A percentile compares a stretch with the other conserved stretches of the same genome.
Conservation (phyloP, 2,888 invertebrate species). For the Chorisops tibialis region DNA sequence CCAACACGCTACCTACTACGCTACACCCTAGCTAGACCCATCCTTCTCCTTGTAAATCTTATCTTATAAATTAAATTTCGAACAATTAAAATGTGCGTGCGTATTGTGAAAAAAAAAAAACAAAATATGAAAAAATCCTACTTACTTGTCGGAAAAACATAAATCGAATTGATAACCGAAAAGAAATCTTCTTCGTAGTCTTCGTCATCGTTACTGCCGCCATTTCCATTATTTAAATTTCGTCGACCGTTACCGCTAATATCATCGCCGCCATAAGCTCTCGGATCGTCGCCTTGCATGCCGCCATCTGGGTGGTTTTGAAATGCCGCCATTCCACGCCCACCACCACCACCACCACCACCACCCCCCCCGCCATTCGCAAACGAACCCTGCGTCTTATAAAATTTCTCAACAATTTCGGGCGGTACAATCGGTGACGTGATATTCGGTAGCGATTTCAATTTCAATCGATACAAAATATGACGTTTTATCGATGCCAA, state of each 20-base stretch:
- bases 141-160: constrained; percentile 49
- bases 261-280: constrained; percentile 12
- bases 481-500: constrained; percentile 63
- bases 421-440: constrained; percentile 61
- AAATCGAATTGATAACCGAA: constrained; percentile 47
- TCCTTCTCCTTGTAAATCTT: too few relatives aligned
- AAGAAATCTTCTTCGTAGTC: constrained; percentile 41
- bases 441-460: constrained; percentile 63
- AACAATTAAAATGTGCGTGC: not conserved
- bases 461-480: constrained; percentile 61
- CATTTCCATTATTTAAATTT: constrained; percentile 24
- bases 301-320: not conserved
- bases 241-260: not conserved
- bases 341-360: not conserved
- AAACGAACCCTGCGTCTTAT: constrained; percentile 42
- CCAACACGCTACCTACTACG: too few relatives aligned
- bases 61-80: constrained; percentile 3
- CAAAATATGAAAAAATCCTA: constrained; percentile 26
- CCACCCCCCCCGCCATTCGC: not conserved
- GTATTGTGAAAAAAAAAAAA: not conserved
- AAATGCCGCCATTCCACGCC: not conserved
- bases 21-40: too few relatives aligned
- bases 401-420: constrained; percentile 55
- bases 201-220: constrained; percentile 30
- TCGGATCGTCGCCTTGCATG: constrained; percentile 37